Conservation (phyloP, 2,797 vertebrate species). For the Hafferia zeledoni region DNA sequence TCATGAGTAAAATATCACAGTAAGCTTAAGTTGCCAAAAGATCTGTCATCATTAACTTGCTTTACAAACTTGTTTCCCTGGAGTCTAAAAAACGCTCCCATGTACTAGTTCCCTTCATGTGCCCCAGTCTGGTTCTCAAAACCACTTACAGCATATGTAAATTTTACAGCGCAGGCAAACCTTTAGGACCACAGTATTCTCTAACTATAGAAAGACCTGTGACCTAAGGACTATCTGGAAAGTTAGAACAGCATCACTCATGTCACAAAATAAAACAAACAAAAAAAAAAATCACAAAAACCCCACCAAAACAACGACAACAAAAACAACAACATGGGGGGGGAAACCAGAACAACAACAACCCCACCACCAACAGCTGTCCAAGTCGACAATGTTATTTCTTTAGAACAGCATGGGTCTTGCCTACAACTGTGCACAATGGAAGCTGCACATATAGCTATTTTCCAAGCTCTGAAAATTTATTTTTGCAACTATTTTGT, state of each 20-base stretch:
- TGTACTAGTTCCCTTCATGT: rapidly evolving
- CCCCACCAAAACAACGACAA: too few relatives aligned
- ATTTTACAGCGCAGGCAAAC: not conserved
- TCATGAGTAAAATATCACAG: not conserved
- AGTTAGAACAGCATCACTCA: not conserved
- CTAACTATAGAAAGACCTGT: not conserved
- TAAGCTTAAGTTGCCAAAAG: not conserved
- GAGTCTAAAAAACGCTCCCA: not conserved
- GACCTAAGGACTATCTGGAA: not conserved
- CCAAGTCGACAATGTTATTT: not conserved
- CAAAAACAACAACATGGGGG: too few relatives aligned
- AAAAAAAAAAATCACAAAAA: too few relatives aligned
- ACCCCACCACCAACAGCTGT: not conserved
- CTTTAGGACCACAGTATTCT: not conserved
- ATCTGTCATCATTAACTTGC: not conserved
- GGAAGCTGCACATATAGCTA: not conserved
- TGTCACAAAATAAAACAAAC: not conserved
- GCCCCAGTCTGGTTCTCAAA: not conserved
- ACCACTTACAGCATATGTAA: not conserved
- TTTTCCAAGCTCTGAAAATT: not conserved
- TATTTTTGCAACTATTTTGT: not conserved
- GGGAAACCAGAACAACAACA: too few relatives aligned
- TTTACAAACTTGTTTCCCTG: not conserved
- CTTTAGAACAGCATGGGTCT: not conserved
- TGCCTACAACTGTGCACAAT: not conserved